Conservation (phyloP, 2,113 vertebrate genomes). For the Azemiops feae region DNA sequence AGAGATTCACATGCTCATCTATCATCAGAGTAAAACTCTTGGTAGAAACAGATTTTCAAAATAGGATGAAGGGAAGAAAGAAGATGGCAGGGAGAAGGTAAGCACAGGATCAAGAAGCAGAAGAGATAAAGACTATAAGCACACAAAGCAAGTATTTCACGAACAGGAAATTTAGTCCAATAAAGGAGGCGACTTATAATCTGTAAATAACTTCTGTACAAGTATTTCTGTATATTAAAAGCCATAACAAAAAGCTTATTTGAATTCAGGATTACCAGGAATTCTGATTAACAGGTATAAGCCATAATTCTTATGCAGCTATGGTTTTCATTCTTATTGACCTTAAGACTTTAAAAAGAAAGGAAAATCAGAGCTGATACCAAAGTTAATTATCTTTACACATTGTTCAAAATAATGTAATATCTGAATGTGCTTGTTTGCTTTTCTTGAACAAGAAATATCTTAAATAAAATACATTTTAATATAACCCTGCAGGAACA, state of each 20-base stretch:
- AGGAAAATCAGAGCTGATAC: slow-evolving; percentile 3
- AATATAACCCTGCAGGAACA: background rate
- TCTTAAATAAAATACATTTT: slow-evolving; percentile 28
- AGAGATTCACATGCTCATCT: background rate
- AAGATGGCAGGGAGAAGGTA: background rate
- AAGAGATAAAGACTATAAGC: background rate
- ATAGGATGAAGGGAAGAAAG: background rate
- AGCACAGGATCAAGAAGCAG: background rate
- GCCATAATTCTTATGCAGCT: background rate
- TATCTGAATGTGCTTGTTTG: slow-evolving; percentile 20
- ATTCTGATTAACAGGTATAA: slow-evolving; percentile 7
- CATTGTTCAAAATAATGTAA: background rate
- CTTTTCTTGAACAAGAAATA: slow-evolving; percentile 1
- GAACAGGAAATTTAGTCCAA: background rate
- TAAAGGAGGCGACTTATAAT: background rate
- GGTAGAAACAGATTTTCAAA: background rate
- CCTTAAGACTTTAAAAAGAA: background rate
- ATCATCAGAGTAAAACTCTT: background rate
- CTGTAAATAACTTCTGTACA: background rate
- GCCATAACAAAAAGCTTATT: background rate
- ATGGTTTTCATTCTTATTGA: background rate
- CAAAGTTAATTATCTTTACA: background rate
- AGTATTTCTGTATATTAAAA: background rate
- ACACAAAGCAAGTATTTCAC: background rate
- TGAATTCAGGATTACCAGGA: background rate